These are phyloP conservation scores for Pachypanchax playfairii DNA, from an alignment of 2,113 vertebrate genomes.

Conservation along the genomic window DNA sequence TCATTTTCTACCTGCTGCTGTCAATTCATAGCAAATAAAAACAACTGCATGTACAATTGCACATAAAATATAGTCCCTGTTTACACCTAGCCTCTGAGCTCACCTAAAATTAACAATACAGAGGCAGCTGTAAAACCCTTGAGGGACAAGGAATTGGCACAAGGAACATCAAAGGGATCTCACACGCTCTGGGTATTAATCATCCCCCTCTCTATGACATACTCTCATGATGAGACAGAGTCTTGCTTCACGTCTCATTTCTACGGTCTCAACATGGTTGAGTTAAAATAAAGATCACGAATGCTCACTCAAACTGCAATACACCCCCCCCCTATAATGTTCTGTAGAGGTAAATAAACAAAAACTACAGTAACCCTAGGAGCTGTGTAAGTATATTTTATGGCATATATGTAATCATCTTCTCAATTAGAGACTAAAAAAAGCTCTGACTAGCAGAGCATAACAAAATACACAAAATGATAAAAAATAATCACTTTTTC, in stretches of 20 bases:
- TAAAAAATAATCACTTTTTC: constrained; percentile 59
- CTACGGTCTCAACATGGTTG: constrained; percentile 34
- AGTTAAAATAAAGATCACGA: constrained; percentile 34
- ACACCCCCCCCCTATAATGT: constrained; percentile 26
- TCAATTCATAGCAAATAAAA: constrained; percentile 28
- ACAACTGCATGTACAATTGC: constrained; percentile 17
- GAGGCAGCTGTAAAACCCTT: constrained; percentile 26
- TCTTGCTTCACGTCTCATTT: constrained; percentile 39
- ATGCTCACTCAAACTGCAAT: constrained; percentile 18
- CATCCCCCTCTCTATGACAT: constrained; percentile 25
- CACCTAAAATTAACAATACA: constrained; percentile 22
- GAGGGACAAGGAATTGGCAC: constrained; percentile 44
- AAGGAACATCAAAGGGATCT: constrained; percentile 56
- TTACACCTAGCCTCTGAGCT: constrained; percentile 26
- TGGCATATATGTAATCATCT: constrained; percentile 56
- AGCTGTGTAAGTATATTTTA: constrained; percentile 58
- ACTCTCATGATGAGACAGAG: constrained; percentile 26
- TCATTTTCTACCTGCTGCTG: constrained; percentile 6
- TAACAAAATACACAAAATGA: constrained; percentile 58
- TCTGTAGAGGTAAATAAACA: constrained; percentile 53
- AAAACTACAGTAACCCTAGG: constrained; percentile 55
- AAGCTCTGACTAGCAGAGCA: constrained; percentile 30
- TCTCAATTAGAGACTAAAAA: constrained; percentile 13
- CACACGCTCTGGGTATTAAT: constrained; percentile 47
- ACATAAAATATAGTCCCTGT: constrained; percentile 36